A percentile compares a stretch with the other conserved stretches of the same genome.
These are phyloP conservation scores for Tiphia femorata DNA, from an alignment of 2,888 invertebrate genomes.

Conservation along the genomic window DNA sequence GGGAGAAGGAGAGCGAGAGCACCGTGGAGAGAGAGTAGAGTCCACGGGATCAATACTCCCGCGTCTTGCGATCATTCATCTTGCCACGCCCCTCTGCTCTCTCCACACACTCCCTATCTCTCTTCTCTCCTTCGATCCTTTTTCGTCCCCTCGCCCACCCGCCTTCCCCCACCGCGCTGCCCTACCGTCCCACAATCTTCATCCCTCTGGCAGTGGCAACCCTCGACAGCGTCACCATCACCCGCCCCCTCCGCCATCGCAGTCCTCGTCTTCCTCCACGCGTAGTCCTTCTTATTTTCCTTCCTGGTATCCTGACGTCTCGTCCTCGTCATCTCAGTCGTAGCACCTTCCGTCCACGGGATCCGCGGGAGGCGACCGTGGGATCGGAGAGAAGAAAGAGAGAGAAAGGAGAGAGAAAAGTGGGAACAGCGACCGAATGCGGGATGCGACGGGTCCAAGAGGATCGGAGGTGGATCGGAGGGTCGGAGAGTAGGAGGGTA, in stretches of 20 bases:
- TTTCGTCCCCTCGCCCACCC: slow-evolving; percentile 12
- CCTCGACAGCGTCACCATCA: slow-evolving; percentile 36
- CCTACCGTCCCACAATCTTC: slow-evolving; percentile 36
- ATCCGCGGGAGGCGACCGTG: slow-evolving; percentile 1
- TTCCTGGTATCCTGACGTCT: too few relatives aligned
- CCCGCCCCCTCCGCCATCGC: neutral
- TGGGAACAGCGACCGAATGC: too few relatives aligned
- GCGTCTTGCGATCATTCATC: slow-evolving; percentile 70
- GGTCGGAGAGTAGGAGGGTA: slow-evolving; percentile 6
- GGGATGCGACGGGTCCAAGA: too few relatives aligned
- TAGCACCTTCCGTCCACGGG: neutral
- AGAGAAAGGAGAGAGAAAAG: too few relatives aligned
- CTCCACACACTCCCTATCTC: slow-evolving; percentile 46
- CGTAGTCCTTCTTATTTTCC: too few relatives aligned
- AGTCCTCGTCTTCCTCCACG: too few relatives aligned
- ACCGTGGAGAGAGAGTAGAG: slow-evolving; percentile 53
- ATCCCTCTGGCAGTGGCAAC: slow-evolving; percentile 34
- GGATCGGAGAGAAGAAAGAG: slow-evolving; percentile 5
- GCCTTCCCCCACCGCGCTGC: slow-evolving; percentile 12
- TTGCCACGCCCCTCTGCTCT: slow-evolving; percentile 69
- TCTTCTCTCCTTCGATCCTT: slow-evolving; percentile 25
- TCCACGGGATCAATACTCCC: slow-evolving; percentile 68
- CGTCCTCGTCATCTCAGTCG: slow-evolving; percentile 1
- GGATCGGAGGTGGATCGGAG: too few relatives aligned
- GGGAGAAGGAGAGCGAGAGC: slow-evolving; percentile 29